Conservation (phyloP, 1,140 invertebrate genomes). For the Pseudomyrmex dendroicus region DNA sequence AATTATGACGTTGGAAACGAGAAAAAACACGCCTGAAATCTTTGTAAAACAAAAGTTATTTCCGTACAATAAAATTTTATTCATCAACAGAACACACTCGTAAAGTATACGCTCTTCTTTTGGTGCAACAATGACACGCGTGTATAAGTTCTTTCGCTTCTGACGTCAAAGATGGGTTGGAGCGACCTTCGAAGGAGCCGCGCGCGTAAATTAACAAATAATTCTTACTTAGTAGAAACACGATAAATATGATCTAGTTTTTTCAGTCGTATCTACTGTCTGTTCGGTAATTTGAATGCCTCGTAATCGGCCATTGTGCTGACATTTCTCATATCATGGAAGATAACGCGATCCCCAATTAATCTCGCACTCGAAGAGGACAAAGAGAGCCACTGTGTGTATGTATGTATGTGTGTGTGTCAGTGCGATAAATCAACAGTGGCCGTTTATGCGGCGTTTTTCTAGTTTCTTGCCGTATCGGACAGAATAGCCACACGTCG, state of each 20-base stretch:
- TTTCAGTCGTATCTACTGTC: background rate
- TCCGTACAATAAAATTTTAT: too few relatives aligned
- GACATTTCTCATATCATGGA: slow-evolving; percentile 7
- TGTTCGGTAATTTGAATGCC: slow-evolving; percentile 42
- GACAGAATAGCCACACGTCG: background rate
- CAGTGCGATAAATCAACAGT: background rate
- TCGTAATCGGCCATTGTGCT: slow-evolving; percentile 1
- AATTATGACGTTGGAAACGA: too few relatives aligned
- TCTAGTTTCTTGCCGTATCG: background rate
- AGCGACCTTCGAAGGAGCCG: too few relatives aligned
- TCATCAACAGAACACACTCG: too few relatives aligned
- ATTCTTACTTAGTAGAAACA: background rate
- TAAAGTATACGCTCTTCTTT: too few relatives aligned
- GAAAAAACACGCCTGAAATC: too few relatives aligned
- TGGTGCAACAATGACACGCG: too few relatives aligned
- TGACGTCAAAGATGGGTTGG: too few relatives aligned
- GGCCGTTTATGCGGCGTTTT: background rate
- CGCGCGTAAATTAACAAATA: too few relatives aligned
- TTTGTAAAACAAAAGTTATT: too few relatives aligned
- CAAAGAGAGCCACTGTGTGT: background rate
- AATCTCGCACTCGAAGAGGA: background rate
- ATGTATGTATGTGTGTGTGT: too few relatives aligned
- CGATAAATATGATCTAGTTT: background rate
- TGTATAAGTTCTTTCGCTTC: too few relatives aligned
- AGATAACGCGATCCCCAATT: slow-evolving; percentile 27